Evolutionary conservation across 2,888 invertebrate genomes (phyloP).

Genomic region (Cheilosia urbana): DNA sequence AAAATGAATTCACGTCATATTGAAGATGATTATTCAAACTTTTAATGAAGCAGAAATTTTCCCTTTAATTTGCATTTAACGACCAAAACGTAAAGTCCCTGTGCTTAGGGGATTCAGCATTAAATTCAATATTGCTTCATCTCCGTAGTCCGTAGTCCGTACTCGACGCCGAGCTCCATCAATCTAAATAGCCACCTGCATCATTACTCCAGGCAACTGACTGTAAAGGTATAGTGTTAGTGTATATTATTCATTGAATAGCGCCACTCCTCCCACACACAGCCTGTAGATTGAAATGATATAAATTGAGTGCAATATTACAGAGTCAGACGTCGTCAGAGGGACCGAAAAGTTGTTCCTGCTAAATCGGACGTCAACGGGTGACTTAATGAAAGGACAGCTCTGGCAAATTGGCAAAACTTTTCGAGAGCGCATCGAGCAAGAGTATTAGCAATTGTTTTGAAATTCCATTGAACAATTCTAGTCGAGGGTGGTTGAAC

Average conservation of each 20-base stretch:
- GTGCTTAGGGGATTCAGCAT: conserved; percentile 9
- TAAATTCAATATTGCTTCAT: conserved; percentile 10
- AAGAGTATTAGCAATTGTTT: conserved; percentile 47
- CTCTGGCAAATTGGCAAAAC: conserved; percentile 27
- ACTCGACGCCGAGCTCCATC: background rate
- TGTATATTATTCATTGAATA: background rate
- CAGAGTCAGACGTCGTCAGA: conserved; percentile 27
- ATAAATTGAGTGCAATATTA: conserved; percentile 59
- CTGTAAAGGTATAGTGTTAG: too few relatives aligned
- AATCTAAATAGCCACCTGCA: conserved; percentile 29
- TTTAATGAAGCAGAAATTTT: conserved; percentile 32
- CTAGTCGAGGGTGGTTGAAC: background rate
- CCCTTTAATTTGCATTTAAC: conserved; percentile 16
- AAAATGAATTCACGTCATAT: conserved; percentile 2
- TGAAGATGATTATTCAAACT: conserved; percentile 43
- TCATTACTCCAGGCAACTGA: background rate
- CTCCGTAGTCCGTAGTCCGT: too few relatives aligned
- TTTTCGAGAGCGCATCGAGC: conserved; percentile 40
- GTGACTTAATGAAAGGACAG: conserved; percentile 57
- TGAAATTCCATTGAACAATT: conserved; percentile 49
- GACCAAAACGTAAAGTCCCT: background rate
- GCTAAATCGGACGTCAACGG: conserved; percentile 30
- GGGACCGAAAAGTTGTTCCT: conserved; percentile 16
- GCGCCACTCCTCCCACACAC: background rate
- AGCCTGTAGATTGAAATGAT: background rate